Conservation (phyloP, 1,140 invertebrate genomes). For the Pogonomyrmex barbatus region DNA sequence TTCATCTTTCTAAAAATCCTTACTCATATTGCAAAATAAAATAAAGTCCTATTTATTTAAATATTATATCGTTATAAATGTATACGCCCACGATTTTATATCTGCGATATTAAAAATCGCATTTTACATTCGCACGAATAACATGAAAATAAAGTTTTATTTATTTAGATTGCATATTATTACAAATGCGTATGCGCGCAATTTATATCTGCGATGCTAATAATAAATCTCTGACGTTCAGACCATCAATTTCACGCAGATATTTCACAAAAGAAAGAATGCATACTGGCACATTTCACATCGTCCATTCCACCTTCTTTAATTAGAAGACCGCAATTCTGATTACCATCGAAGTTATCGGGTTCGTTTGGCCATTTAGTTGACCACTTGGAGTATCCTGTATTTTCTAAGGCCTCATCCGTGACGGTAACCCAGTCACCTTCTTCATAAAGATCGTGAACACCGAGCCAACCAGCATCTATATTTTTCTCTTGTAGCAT, state of each 20-base stretch:
- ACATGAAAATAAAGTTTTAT: neutral
- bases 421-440: conserved; percentile 49
- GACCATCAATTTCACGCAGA: neutral
- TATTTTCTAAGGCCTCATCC: neutral
- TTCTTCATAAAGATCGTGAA: conserved; percentile 64
- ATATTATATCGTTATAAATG: too few species aligned
- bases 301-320: neutral
- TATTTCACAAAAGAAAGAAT: conserved; percentile 6
- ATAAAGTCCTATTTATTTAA: too few species aligned
- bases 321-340: conserved; percentile 4
- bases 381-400: conserved; percentile 52
- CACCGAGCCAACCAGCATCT: conserved; percentile 43
- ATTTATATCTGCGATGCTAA: neutral
- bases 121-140: neutral
- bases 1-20: neutral
- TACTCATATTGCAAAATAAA: too few species aligned
- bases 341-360: neutral
- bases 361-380: conserved; percentile 11
- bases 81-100: too few species aligned
- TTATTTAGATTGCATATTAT: neutral
- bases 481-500: conserved; percentile 15
- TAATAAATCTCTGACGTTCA: neutral
- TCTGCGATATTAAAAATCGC: too few species aligned
- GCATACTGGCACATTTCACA: neutral
- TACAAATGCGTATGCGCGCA: neutral